Conservation (phyloP, 2,113 vertebrate species). For the Phyllostomus discolor region DNA sequence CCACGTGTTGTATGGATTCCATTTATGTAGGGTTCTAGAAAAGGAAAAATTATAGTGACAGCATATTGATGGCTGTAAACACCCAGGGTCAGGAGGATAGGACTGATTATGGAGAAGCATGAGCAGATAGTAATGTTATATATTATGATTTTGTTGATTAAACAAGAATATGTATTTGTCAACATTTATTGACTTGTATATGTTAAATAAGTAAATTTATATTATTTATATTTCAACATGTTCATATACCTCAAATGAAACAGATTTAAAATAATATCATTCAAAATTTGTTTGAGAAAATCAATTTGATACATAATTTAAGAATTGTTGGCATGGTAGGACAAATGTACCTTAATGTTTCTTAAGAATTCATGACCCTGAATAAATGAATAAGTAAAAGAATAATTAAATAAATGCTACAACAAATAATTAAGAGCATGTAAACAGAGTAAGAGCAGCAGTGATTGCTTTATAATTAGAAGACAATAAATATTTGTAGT, state of each 20-base stretch:
- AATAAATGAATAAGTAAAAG: not conserved
- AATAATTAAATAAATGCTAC: not conserved
- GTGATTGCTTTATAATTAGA: not conserved
- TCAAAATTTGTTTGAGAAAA: not conserved
- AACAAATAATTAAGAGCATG: not conserved
- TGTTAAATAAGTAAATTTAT: not conserved
- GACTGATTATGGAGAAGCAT: too few species aligned
- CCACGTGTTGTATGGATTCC: not conserved
- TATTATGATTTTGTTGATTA: not conserved
- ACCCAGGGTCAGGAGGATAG: not conserved
- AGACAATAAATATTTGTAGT: not conserved
- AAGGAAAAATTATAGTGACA: not conserved
- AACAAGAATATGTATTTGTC: not conserved
- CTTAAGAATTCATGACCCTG: not conserved
- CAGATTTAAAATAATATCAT: not conserved
- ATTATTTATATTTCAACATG: not conserved
- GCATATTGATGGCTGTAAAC: not conserved
- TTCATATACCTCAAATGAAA: not conserved
- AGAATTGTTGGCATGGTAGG: not conserved
- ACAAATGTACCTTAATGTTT: not conserved
- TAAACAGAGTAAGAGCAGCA: not conserved
- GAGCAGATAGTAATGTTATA: not conserved
- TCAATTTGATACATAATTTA: not conserved
- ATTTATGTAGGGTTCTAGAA: not conserved
- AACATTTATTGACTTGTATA: not conserved